Base-by-base conservation (phyloP, 2,797 vertebrate species). In the Esox masquinongy region DNA sequence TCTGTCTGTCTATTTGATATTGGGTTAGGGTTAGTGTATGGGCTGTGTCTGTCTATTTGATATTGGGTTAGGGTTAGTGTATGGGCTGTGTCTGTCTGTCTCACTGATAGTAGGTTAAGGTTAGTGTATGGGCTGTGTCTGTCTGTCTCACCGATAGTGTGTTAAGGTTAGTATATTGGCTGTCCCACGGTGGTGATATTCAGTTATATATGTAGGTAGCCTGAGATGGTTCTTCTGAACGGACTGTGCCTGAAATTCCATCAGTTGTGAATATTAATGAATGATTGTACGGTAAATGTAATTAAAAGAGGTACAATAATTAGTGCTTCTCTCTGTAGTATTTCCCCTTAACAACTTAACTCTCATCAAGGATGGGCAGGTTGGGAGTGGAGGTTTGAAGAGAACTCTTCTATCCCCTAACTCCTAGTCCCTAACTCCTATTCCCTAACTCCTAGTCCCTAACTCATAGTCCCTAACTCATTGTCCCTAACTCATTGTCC, bases 301-400 rank as follows among this genome's bases (percentile, higher is more conserved):
- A 84, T 82, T 84, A 86, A 73, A 74, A 31, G 59, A 64, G 56
- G 47, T 64, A 74, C 49, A 73, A 56, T 81, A 82, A 83, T 77
- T 72, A 77, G 16, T 51, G 19, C 11, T 19, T 67, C 68, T 50
- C 74, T 73, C 71, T 68, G 50, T 19, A 53, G 17, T 16, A 53
- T 53, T 53, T 7, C 50, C 50, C 50, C 50, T 53, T 15, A 16
- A 53, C 50, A 0, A 53, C 47, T 49, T 7, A 53, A 53, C 50
- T 53, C 19, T 36, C 8, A 68, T 31, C 17, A 31, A 17, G 17
- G 66, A 12, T 17, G 29, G 29, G 24, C 15, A 0, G 22, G 59
- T 4, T 63, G 24, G 59, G 50, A 51, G 50, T 51, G 16, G 16
- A 53, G 7, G 50, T 53, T 53, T 19, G 50, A 19, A 53, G 50